phyloP scores from a whole-genome alignment of 35 echinoderm and acorn worm genomes.

The Eucidaris tribuloides region DNA sequence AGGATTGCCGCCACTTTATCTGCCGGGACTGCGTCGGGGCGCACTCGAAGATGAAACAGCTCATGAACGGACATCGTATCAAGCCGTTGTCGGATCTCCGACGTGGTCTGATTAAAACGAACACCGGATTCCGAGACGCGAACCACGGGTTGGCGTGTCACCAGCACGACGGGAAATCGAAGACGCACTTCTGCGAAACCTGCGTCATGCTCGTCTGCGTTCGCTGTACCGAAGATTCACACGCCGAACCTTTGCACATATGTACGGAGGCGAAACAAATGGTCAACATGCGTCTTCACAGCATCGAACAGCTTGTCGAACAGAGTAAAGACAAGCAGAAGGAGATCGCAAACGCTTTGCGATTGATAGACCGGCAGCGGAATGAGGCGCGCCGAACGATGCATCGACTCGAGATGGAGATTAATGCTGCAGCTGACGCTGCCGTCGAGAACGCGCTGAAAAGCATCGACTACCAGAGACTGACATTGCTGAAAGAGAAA shows the following conservation, averaged over 20 bases:
- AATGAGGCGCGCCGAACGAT: not conserved
- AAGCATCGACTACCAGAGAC: conserved; percentile 4
- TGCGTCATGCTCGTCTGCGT: conserved; percentile 4
- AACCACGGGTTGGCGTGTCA: not conserved
- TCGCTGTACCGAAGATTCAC: not conserved
- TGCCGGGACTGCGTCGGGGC: conserved; percentile 3
- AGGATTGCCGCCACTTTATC: conserved; percentile 21
- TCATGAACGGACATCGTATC: conserved; percentile 6
- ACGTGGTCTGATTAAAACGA: not conserved
- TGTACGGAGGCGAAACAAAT: not conserved
- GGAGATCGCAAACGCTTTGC: not conserved
- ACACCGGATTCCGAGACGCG: not conserved
- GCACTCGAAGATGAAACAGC: conserved; percentile 1
- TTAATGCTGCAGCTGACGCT: conserved; percentile 5
- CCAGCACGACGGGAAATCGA: not conserved
- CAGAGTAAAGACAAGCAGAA: not conserved
- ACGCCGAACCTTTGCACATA: not conserved
- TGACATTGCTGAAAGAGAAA: conserved; percentile 2
- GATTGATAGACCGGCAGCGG: conserved; percentile 7
- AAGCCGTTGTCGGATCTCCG: not conserved
- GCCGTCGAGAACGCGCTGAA: conserved; percentile 6
- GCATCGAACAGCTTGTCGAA: conserved; percentile 13
- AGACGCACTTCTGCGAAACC: conserved; percentile 24
- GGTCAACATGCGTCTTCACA: not conserved
- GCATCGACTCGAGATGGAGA: not conserved